Percentiles rank a stretch among this genome's conserved stretches.
Conservation (phyloP, 2,113 vertebrate species). For the Hemiscyllium ocellatum region DNA sequence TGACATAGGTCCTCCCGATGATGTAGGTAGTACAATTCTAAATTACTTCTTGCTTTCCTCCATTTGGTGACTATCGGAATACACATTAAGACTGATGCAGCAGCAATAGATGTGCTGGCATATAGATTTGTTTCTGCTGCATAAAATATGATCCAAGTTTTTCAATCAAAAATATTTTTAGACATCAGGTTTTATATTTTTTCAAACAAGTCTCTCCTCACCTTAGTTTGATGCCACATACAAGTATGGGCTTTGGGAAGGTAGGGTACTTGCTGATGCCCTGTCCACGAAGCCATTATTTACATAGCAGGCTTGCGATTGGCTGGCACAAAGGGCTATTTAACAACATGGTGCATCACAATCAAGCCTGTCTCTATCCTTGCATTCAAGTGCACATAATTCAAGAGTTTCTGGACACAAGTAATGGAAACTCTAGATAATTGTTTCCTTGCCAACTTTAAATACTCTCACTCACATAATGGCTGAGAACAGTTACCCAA, state of each 20-base stretch:
- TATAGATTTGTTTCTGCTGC: not conserved
- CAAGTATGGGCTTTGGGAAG: not conserved
- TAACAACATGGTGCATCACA: not conserved
- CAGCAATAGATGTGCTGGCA: not conserved
- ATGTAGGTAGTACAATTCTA: not conserved
- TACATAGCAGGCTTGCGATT: not conserved
- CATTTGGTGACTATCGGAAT: not conserved
- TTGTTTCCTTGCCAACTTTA: not conserved
- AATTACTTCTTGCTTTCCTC: not conserved
- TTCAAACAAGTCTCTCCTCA: not conserved
- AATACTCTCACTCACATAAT: not conserved
- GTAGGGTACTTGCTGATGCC: not conserved
- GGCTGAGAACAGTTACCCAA: not conserved
- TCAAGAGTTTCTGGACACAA: not conserved
- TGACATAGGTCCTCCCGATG: too few species aligned
- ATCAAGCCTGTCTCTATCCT: not conserved
- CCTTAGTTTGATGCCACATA: not conserved
- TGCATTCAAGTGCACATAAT: not conserved
- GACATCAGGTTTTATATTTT: not conserved
- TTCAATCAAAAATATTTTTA: not conserved
- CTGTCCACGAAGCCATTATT: not conserved
- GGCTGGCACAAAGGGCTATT: not conserved
- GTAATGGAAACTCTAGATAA: not conserved
- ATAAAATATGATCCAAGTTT: not conserved
- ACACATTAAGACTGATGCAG: not conserved